Percentiles rank a stretch among this genome's conserved stretches.
phyloP scores from a whole-genome alignment of 2,113 vertebrate species.

The Sinocyclocheilus rhinocerous region DNA sequence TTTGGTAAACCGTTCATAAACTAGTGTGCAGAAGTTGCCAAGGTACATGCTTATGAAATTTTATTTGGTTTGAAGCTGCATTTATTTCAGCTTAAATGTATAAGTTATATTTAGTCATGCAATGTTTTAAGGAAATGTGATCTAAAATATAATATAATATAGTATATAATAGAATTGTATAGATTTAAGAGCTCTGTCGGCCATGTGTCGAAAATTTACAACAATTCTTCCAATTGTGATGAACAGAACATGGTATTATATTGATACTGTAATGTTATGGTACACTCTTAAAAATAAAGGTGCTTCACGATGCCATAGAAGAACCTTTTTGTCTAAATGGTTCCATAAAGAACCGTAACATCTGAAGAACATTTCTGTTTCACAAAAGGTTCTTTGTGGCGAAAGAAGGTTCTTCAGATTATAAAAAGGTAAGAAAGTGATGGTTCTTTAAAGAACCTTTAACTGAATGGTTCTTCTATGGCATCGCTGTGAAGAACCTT shows the following conservation, averaged over 20 bases:
- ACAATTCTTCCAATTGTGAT: neutral
- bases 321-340: too few species aligned
- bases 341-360: too few species aligned
- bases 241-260: slow-evolving; percentile 4
- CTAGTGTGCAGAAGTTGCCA: neutral
- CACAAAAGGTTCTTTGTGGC: too few species aligned
- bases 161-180: neutral
- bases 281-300: neutral
- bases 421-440: too few species aligned
- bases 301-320: too few species aligned
- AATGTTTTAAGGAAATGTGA: neutral
- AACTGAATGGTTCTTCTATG: too few species aligned
- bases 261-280: neutral
- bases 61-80: neutral
- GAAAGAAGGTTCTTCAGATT: too few species aligned
- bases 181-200: neutral
- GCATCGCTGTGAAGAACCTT: too few species aligned
- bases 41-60: neutral
- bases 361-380: too few species aligned
- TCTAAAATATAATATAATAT: neutral
- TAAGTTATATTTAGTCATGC: neutral
- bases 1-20: neutral
- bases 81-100: neutral
- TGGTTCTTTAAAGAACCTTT: too few species aligned
- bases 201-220: neutral